A percentile compares a stretch with the other conserved stretches of the same genome.
These are phyloP conservation scores for Merops nubicus DNA, from an alignment of 2,113 vertebrate genomes.

Conservation along the genomic window DNA sequence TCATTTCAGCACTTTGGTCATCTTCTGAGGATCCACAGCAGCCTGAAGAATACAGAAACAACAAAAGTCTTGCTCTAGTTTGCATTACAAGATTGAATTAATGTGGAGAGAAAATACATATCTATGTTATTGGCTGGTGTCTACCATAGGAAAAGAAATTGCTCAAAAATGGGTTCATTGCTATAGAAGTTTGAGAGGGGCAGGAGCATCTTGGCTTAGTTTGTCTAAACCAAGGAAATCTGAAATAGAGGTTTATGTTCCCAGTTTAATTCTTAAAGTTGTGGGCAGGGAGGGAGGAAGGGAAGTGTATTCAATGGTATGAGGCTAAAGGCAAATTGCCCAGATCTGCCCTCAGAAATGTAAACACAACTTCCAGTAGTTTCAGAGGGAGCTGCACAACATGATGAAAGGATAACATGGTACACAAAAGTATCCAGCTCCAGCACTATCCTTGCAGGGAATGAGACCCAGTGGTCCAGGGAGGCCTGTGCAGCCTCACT, in stretches of 20 bases:
- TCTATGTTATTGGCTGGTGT: neutral
- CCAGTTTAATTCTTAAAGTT: neutral
- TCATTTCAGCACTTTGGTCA: neutral
- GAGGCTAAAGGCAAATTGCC: conserved; percentile 51
- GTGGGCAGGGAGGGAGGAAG: neutral
- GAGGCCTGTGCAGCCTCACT: neutral
- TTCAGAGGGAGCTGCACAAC: neutral
- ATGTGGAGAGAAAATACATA: neutral
- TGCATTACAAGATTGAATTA: neutral
- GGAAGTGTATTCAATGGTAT: neutral
- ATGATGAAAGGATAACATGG: neutral
- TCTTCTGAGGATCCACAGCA: neutral
- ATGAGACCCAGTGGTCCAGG: neutral
- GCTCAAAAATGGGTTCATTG: neutral
- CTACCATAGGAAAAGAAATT: neutral
- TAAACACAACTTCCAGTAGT: neutral
- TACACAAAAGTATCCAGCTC: neutral
- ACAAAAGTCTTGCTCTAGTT: neutral
- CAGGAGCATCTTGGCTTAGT: neutral
- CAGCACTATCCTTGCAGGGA: neutral
- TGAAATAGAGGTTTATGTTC: neutral
- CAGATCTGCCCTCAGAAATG: conserved; percentile 27
- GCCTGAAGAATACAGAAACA: neutral
- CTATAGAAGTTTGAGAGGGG: neutral
- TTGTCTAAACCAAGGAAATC: neutral